phyloP scores from a whole-genome alignment of 2,113 vertebrate species.

The Canis aureus region DNA sequence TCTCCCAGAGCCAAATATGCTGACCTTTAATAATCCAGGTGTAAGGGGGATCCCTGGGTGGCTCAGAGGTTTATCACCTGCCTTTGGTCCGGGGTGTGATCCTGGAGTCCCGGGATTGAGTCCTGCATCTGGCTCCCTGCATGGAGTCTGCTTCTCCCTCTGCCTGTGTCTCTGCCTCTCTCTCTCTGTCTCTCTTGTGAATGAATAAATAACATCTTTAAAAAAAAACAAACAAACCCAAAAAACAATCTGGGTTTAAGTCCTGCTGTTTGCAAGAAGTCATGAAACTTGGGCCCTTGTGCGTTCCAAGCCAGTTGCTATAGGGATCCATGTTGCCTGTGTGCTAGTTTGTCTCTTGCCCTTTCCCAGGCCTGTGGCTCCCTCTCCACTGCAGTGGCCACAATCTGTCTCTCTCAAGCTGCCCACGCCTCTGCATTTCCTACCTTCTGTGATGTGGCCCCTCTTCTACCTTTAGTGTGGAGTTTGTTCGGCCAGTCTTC shows the following conservation, averaged over 20 bases:
- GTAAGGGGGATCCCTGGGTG: no score
- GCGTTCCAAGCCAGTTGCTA: not conserved
- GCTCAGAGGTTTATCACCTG: no score
- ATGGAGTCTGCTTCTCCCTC: no score
- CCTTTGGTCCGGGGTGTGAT: no score
- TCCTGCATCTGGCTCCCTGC: no score
- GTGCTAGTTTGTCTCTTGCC: not conserved
- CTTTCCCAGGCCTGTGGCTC: not conserved
- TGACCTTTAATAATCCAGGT: not conserved
- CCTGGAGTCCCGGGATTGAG: no score
- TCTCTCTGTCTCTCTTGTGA: no score
- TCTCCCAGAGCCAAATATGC: not conserved
- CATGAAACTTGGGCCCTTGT: not conserved
- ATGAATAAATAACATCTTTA: no score
- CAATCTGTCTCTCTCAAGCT: not conserved
- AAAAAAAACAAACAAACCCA: no score
- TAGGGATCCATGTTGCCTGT: not conserved
- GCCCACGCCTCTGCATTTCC: not conserved
- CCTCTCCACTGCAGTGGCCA: not conserved
- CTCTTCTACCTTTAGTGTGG: not conserved
- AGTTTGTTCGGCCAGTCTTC: not conserved
- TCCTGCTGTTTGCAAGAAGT: not conserved
- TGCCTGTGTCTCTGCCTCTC: no score
- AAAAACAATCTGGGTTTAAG: not conserved
- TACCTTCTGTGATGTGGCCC: not conserved